Evolutionary conservation across 2,888 invertebrate genomes (phyloP), one percentile per base, ranked within the genome.

Genomic region (Antheraea yamamai): DNA sequence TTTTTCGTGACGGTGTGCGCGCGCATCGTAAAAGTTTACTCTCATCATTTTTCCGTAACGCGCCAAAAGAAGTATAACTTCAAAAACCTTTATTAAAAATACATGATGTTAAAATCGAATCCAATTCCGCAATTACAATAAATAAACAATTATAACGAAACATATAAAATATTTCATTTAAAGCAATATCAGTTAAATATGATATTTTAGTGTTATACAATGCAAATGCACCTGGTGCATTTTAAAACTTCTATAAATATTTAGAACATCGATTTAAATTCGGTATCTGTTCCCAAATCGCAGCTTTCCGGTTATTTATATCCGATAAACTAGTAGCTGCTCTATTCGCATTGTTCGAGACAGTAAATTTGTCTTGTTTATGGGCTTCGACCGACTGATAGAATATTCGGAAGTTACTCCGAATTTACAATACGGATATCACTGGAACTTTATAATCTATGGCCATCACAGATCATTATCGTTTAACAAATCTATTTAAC

Each of bases 291-390:
- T 66, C 26, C 26, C 30, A 30, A 6, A 66, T 30, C 4, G 30
- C 16, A 66, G 10, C 64, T 74, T 72, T 58, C 72, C 47, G 66
- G 66, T n/a, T 61, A 61, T 61, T 61, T 61, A 23, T n/a, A 23
- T 61, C 64, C 66, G 51, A 72, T 72, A 75, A 75, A 68, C 70
- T 75, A 70, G 58, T 39, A 39, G 70, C 74, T n/a, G n/a, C n/a
- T n/a, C n/a, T 74, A 74, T 47, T 52, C 51, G 70, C 47, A 30
- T 76, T 77, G 77, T 78, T 79, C 75, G 74, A 77, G 74, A 75
- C 74, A 64, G 72, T 75, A 73, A 78, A 75, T 74, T 74, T 55
- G 77, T 73, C 77, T 78, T 76, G 76, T 78, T 76, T 79, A 78
- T 77, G 71, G 75, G 77, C 77, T 76, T 77, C 74, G 68, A 68